Conservation (phyloP, 1,140 invertebrate species). For the Palaemon carinicauda region DNA sequence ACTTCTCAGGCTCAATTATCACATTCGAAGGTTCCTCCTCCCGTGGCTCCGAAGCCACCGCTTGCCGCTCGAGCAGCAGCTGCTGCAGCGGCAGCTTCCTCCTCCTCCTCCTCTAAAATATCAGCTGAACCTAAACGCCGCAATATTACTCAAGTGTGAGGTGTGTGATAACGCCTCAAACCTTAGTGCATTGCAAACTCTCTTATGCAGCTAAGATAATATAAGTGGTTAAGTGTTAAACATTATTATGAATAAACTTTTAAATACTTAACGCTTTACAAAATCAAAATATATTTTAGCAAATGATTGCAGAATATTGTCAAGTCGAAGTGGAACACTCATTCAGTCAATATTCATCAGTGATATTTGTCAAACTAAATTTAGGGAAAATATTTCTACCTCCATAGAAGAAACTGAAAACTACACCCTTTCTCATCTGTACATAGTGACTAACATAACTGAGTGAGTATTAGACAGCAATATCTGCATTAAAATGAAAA, state of each 20-base stretch:
- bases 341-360: no score
- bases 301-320: no score
- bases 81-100: slow-evolving; percentile 10
- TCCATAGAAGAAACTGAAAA: no score
- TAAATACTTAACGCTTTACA: no score
- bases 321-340: no score
- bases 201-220: not conserved
- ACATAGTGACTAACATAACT: no score
- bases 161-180: not conserved
- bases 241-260: no score
- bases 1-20: not conserved
- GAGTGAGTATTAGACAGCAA: no score
- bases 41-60: slow-evolving; percentile 55
- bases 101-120: slow-evolving; percentile 11
- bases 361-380: no score
- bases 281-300: not conserved
- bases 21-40: slow-evolving; percentile 56
- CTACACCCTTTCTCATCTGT: no score
- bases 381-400: no score
- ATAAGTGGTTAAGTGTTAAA: not conserved
- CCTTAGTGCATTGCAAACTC: not conserved
- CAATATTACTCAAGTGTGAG: slow-evolving; percentile 59
- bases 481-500: no score
- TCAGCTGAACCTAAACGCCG: slow-evolving; percentile 57
- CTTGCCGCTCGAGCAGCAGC: slow-evolving; percentile 43